Conservation (phyloP, 2,888 invertebrate species). For the Eupithecia insigniata region DNA sequence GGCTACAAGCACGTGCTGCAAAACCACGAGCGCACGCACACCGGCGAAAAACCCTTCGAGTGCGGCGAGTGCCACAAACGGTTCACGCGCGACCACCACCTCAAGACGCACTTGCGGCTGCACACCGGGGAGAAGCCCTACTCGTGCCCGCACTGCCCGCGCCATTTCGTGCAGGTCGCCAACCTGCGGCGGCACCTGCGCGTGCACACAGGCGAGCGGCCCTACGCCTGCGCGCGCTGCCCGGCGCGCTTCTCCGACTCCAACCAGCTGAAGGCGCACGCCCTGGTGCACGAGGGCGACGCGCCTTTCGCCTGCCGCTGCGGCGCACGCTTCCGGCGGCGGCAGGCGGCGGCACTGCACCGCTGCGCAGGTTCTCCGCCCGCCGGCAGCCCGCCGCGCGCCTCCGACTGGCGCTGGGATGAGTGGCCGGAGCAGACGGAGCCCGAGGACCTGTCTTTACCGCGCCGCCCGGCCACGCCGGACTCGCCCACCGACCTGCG, state of each 20-base stretch:
- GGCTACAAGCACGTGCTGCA: slow-evolving; percentile 97
- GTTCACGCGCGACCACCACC: slow-evolving; percentile 96
- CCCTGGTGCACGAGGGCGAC: slow-evolving; percentile 94
- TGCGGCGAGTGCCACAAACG: slow-evolving; percentile 96
- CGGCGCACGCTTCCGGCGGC: slow-evolving; percentile 90
- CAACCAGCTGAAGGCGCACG: slow-evolving; percentile 95
- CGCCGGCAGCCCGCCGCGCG: slow-evolving; percentile 75
- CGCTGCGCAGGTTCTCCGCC: slow-evolving; percentile 86
- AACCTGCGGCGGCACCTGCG: slow-evolving; percentile 94
- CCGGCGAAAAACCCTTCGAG: slow-evolving; percentile 97
- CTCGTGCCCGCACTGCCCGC: slow-evolving; percentile 95
- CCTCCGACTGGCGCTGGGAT: slow-evolving; percentile 78
- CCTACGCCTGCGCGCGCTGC: slow-evolving; percentile 94
- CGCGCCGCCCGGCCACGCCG: slow-evolving; percentile 78
- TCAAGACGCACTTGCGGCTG: slow-evolving; percentile 95
- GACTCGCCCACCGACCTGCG: slow-evolving; percentile 81
- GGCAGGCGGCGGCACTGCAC: slow-evolving; percentile 94
- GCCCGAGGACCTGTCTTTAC: slow-evolving; percentile 94
- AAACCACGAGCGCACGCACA: slow-evolving; percentile 97
- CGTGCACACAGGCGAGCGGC: slow-evolving; percentile 96
- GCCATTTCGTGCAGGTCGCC: slow-evolving; percentile 97
- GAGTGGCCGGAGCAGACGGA: slow-evolving; percentile 93
- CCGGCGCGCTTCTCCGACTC: slow-evolving; percentile 95
- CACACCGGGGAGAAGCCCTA: slow-evolving; percentile 98
- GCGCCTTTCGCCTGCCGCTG: slow-evolving; percentile 95